phyloP scores from a whole-genome alignment of 2,888 invertebrate species.

The Athalia cordata region DNA sequence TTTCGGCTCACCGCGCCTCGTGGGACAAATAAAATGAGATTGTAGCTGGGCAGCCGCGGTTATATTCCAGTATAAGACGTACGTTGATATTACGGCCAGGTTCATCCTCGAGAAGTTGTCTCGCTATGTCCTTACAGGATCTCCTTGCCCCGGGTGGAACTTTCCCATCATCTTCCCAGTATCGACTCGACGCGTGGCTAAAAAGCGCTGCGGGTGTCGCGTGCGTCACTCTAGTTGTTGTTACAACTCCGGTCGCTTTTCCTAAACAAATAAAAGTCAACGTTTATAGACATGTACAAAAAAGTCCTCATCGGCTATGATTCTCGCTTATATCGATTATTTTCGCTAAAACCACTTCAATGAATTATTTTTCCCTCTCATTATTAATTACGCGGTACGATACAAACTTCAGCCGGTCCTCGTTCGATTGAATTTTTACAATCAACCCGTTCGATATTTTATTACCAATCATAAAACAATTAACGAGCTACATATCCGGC shows the following conservation, averaged over 20 bases:
- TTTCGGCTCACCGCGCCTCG: neutral
- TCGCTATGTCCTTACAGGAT: constrained; percentile 86
- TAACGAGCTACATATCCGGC: neutral
- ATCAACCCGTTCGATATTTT: neutral
- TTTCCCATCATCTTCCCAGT: constrained; percentile 88
- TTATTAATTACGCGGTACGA: too few species aligned
- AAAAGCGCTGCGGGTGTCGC: constrained; percentile 87
- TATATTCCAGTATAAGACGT: constrained; percentile 58
- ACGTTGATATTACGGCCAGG: constrained; percentile 86
- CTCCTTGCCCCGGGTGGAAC: constrained; percentile 82
- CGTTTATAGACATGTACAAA: neutral
- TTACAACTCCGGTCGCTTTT: constrained; percentile 88
- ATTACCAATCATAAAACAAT: neutral
- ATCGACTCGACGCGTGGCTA: constrained; percentile 84
- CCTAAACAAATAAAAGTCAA: constrained; percentile 73
- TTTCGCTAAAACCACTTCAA: too few species aligned
- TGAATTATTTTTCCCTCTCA: too few species aligned
- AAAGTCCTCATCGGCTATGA: too few species aligned
- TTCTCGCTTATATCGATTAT: too few species aligned
- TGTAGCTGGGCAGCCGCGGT: constrained; percentile 15
- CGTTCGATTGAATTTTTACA: too few species aligned
- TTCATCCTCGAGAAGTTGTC: constrained; percentile 86
- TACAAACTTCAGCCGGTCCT: too few species aligned
- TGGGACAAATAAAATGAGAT: constrained; percentile 10
- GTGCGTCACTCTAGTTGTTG: constrained; percentile 86